A percentile compares a stretch with the other conserved stretches of the same genome.
Evolutionary conservation across 2,888 invertebrate genomes (phyloP).

Genomic region (Drosophila neutralis): DNA sequence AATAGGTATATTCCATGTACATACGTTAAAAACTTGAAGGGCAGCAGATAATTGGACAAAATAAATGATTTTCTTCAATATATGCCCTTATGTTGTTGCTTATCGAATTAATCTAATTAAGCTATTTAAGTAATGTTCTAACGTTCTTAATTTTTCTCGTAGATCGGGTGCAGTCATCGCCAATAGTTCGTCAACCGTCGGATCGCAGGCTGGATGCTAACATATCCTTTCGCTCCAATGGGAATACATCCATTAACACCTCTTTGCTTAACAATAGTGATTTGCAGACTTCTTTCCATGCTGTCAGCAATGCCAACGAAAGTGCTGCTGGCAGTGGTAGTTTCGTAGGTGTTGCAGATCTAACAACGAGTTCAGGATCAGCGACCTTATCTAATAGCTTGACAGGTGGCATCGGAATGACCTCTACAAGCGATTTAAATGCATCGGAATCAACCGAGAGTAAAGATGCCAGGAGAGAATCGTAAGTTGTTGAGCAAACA

Average conservation of each 20-base stretch:
- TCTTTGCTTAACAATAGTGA: conserved; percentile 77
- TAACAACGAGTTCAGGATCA: conserved; percentile 53
- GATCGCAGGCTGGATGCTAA: conserved; percentile 84
- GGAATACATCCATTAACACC: conserved; percentile 75
- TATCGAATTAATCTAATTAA: background rate
- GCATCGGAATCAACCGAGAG: conserved; percentile 81
- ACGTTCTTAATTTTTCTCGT: conserved; percentile 8
- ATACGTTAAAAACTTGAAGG: background rate
- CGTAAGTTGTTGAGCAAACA: conserved; percentile 52
- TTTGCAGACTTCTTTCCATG: conserved; percentile 74
- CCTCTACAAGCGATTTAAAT: conserved; percentile 72
- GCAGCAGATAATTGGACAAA: background rate
- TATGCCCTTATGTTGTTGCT: background rate
- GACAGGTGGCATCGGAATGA: conserved; percentile 52
- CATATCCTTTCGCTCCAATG: conserved; percentile 80
- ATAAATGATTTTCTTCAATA: background rate
- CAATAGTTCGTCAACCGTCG: conserved; percentile 84
- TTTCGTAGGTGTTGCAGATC: conserved; percentile 44
- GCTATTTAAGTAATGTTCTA: background rate
- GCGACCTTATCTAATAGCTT: conserved; percentile 50
- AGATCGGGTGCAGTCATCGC: conserved; percentile 84
- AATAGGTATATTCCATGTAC: background rate
- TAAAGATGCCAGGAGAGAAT: conserved; percentile 76
- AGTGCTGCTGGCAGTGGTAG: conserved; percentile 50
- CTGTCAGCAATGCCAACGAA: conserved; percentile 55